phyloP scores from a whole-genome alignment of 2,888 invertebrate species.

The Isotomurus palustris region DNA sequence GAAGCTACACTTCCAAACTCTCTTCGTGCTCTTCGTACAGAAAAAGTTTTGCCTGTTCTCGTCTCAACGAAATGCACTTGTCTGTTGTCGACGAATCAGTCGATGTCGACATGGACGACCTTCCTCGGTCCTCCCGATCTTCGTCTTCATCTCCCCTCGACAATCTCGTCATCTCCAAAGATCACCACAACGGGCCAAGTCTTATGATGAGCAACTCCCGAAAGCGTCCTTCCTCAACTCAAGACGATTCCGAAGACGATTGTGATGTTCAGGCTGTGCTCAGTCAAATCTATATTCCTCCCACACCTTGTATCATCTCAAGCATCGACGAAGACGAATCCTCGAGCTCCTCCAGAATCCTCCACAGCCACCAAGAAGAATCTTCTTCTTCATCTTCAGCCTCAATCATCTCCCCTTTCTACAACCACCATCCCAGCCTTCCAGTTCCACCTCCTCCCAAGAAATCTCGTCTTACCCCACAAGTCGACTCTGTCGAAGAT shows the following conservation, averaged over 20 bases:
- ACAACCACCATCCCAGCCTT: neutral
- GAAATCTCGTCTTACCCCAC: conserved; percentile 3
- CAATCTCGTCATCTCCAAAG: conserved; percentile 28
- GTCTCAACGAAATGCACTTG: conserved; percentile 44
- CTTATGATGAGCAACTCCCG: conserved; percentile 13
- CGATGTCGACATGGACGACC: conserved; percentile 35
- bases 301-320: conserved; percentile 63
- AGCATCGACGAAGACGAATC: conserved; percentile 35
- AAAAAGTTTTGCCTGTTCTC: conserved; percentile 45
- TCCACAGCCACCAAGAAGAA: too few relatives aligned
- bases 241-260: conserved; percentile 61
- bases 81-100: conserved; percentile 37
- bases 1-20: conserved; percentile 34
- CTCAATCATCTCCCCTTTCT: conserved; percentile 21
- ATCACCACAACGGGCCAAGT: conserved; percentile 25
- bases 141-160: conserved; percentile 26
- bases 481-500: conserved; percentile 52
- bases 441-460: conserved; percentile 1
- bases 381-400: too few relatives aligned
- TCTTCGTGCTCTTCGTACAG: conserved; percentile 44
- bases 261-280: conserved; percentile 65
- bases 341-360: conserved; percentile 17
- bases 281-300: conserved; percentile 66
- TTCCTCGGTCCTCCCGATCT: conserved; percentile 33
- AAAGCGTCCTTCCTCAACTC: conserved; percentile 33